Percentiles rank a stretch among this genome's conserved stretches.
Evolutionary conservation across 1,140 invertebrate genomes (phyloP).

Genomic region (Cotesia typhae): DNA sequence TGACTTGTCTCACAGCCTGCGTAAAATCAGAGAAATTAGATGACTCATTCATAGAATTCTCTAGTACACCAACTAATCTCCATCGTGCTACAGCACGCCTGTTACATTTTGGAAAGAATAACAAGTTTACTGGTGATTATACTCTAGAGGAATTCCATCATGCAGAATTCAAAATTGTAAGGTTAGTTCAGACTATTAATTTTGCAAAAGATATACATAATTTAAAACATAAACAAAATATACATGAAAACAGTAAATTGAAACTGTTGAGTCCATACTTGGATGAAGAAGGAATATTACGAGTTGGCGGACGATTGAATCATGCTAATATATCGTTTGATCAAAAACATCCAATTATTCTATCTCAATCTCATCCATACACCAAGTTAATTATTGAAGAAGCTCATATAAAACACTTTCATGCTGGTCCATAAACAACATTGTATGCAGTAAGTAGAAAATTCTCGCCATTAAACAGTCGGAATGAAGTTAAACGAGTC

Average conservation of each 20-base stretch:
- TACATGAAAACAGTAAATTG: background rate
- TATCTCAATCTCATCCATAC: background rate
- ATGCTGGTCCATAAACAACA: slow-evolving; percentile 15
- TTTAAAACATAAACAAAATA: background rate
- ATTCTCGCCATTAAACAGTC: slow-evolving; percentile 6
- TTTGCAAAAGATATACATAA: slow-evolving; percentile 1
- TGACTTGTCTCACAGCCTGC: background rate
- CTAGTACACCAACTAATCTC: background rate
- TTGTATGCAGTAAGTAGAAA: background rate
- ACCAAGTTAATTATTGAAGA: slow-evolving; percentile 14
- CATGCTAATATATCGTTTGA: slow-evolving; percentile 1
- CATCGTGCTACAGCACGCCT: background rate
- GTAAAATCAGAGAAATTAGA: background rate
- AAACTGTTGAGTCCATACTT: slow-evolving; percentile 21
- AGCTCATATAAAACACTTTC: background rate
- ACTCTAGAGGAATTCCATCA: background rate
- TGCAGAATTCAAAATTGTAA: background rate
- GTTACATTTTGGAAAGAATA: background rate
- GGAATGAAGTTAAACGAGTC: background rate
- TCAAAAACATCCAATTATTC: slow-evolving; percentile 18
- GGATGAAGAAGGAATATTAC: slow-evolving; percentile 1
- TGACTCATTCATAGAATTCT: slow-evolving; percentile 12
- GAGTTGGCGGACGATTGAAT: slow-evolving; percentile 15
- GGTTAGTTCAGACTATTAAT: background rate
- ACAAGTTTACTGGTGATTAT: background rate